These are phyloP conservation scores for Trachelus iudaicus DNA, from an alignment of 2,888 invertebrate species.

Conservation along the genomic window DNA sequence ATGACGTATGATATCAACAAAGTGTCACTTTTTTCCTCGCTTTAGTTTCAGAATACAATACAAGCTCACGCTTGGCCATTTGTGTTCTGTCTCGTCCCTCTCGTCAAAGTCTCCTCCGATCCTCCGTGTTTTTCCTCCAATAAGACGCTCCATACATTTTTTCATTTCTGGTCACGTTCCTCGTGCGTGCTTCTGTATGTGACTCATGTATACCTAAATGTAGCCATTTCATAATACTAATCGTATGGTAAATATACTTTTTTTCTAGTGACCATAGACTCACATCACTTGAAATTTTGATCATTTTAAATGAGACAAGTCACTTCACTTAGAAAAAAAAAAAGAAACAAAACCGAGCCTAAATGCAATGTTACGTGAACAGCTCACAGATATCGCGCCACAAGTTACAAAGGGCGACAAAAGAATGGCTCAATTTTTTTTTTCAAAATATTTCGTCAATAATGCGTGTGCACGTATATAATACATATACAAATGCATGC, in stretches of 20 bases:
- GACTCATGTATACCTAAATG: neutral
- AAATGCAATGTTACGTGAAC: neutral
- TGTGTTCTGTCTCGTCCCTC: neutral
- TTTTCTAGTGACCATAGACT: too few relatives aligned
- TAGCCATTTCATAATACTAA: neutral
- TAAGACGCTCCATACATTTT: neutral
- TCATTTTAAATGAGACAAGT: neutral
- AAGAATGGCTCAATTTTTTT: neutral
- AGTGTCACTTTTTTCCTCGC: neutral
- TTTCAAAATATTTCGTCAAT: neutral
- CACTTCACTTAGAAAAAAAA: neutral
- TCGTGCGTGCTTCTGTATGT: neutral
- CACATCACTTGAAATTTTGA: neutral
- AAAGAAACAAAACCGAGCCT: neutral
- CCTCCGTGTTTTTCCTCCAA: neutral
- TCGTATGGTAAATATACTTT: neutral
- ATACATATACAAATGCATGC: neutral
- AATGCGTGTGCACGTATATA: neutral
- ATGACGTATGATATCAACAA: neutral
- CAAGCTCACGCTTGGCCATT: neutral
- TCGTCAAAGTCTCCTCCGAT: neutral
- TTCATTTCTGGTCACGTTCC: neutral
- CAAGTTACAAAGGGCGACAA: neutral
- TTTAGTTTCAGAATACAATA: neutral
- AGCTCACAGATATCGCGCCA: neutral